Percentiles rank a stretch among this genome's conserved stretches.
phyloP scores from a whole-genome alignment of 2,113 vertebrate genomes.

The Trogon surrucura region DNA sequence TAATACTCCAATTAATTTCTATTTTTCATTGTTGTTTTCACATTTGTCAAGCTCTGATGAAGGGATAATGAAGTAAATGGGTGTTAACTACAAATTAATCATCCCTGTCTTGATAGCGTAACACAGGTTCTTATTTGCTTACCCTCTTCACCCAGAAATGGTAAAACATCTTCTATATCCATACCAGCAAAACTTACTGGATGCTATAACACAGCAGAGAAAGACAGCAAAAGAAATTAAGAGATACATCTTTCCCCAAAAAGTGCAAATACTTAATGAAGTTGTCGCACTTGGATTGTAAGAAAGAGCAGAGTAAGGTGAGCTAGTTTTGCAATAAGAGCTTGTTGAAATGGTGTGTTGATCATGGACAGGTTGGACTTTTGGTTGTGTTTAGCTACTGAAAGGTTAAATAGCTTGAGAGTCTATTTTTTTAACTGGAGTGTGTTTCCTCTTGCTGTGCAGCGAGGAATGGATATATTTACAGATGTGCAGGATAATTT shows the following conservation, averaged over 20 bases:
- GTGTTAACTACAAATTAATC: conserved; percentile 19
- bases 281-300: not conserved
- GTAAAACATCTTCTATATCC: not conserved
- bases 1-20: conserved; percentile 39
- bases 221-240: not conserved
- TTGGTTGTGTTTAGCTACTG: not conserved
- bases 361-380: not conserved
- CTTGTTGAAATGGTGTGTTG: fast-evolving
- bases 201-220: not conserved
- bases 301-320: not conserved
- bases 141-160: not conserved
- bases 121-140: not conserved
- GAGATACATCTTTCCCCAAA: fast-evolving
- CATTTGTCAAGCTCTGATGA: conserved; percentile 15
- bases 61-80: not conserved
- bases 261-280: not conserved
- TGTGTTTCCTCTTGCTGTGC: fast-evolving
- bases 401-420: not conserved
- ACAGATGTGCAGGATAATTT: fast-evolving
- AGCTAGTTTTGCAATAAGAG: not conserved
- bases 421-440: not conserved
- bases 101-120: not conserved
- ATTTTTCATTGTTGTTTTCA: conserved; percentile 41
- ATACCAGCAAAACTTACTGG: not conserved
- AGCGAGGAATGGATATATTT: fast-evolving